A percentile compares a stretch with the other conserved stretches of the same genome.
Evolutionary conservation across 2,888 invertebrate species (phyloP).

Genomic region (Idaea biselata): DNA sequence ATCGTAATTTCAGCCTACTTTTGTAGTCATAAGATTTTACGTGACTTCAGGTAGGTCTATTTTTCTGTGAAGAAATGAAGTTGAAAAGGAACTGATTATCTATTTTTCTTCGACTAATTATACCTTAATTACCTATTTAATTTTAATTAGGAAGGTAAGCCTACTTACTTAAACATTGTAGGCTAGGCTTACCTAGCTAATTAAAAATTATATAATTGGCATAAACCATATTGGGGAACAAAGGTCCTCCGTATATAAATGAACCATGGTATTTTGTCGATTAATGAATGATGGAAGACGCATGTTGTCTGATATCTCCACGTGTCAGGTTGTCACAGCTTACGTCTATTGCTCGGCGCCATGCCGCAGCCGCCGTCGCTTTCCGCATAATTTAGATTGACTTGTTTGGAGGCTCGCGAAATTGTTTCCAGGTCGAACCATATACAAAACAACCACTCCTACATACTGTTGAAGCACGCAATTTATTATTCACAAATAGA

Average conservation of each 20-base stretch:
- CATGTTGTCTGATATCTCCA: background rate
- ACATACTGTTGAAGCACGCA: conserved; percentile 64
- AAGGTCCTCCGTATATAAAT: background rate
- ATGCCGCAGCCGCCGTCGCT: conserved; percentile 15
- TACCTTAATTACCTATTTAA: no score
- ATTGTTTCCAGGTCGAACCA: conserved; percentile 51
- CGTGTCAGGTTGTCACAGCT: background rate
- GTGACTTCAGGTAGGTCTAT: no score
- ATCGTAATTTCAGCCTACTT: no score
- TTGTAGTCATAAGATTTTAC: no score
- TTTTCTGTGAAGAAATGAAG: no score
- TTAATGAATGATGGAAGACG: background rate
- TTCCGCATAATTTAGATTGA: conserved; percentile 65
- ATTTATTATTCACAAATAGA: conserved; percentile 79
- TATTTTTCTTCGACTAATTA: no score
- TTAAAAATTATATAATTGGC: background rate
- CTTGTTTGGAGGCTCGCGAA: conserved; percentile 55
- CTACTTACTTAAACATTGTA: background rate
- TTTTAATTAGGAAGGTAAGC: background rate
- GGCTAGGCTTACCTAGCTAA: background rate
- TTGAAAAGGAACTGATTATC: no score
- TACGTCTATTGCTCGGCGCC: background rate
- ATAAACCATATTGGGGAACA: background rate
- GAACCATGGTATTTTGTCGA: background rate
- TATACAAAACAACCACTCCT: conserved; percentile 55